Base-by-base conservation (phyloP, 2,797 vertebrate genomes). In the Protosalanx chinensis region DNA sequence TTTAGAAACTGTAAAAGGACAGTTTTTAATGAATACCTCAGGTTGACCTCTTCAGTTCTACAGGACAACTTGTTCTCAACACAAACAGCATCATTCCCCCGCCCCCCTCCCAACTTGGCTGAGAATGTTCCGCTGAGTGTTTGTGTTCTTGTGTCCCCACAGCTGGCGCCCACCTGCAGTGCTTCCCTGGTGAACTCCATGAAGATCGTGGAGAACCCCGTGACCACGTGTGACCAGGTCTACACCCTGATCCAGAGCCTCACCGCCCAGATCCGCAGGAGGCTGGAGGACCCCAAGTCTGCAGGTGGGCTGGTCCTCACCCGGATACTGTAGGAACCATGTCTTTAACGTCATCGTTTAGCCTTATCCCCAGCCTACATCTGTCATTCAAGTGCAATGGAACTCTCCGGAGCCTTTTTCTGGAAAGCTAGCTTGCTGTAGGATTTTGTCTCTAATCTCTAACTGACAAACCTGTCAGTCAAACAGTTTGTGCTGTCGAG, bases 211-310 rank as follows among this genome's bases (percentile, higher is more conserved):
- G 89, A 94, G 85, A 99, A 99, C 85, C 97, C 98, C 0, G 96
- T 99, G 73, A 91, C 85, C 66, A 94, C 92, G 0, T 99, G 98
- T 80, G 94, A 98, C 86, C 86, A 92, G 67, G 96, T 98, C 67
- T 98, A 98, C 81, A 75, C 88, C 67, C 92, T 98, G 83, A 95
- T 99, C 76, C 95, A 98, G 92, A 97, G 93, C 76, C 96, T 99
- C 79, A 99, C 96, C 10, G 92, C 92, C 4, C 97, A 99, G 89
- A 98, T 99, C 79, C 92, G 87, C 66, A 94, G 92, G 76, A 93
- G 93, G 65, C 93, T 99, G 86, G 95, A 98, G 77, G 95, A 98
- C 78, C 97, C 97, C 64, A 97, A 94, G 79, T 98, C 95, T 79
- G 94, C 93, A 83, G 97, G 97, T 99, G 83, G 78, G 80, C 1